Evolutionary conservation across 2,888 invertebrate species (phyloP).

Genomic region (Tinea trinotella): DNA sequence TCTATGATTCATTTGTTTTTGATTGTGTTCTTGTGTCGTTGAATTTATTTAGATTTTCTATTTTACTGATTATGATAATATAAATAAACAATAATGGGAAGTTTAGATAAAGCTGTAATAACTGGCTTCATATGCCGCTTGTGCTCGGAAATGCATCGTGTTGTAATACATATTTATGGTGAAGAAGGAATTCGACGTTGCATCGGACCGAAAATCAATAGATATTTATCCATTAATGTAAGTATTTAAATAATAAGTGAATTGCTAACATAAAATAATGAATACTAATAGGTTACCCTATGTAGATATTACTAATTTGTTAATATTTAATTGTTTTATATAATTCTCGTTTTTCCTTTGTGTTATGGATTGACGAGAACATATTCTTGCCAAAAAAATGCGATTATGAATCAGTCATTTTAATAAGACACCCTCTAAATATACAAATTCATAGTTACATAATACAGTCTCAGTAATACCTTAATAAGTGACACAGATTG

Average conservation of each 20-base stretch:
- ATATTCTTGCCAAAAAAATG: too few species aligned
- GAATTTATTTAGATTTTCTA: not conserved
- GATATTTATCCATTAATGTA: slow-evolving; percentile 86
- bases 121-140: slow-evolving; percentile 89
- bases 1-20: not conserved
- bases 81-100: slow-evolving; percentile 77
- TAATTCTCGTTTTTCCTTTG: too few species aligned
- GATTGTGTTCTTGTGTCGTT: not conserved
- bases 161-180: slow-evolving; percentile 87
- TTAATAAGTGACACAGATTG: not conserved
- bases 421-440: too few species aligned
- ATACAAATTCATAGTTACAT: not conserved
- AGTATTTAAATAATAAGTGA: too few species aligned
- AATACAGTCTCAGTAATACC: not conserved
- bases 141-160: slow-evolving; percentile 88
- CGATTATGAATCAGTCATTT: slow-evolving; percentile 16
- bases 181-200: slow-evolving; percentile 82
- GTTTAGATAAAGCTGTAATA: slow-evolving; percentile 83
- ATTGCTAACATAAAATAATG: too few species aligned
- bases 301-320: too few species aligned
- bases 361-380: too few species aligned
- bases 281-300: too few species aligned
- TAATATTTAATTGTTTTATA: too few species aligned
- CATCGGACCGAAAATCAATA: slow-evolving; percentile 85
- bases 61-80: not conserved